A percentile compares a stretch with the other conserved stretches of the same genome.
These are phyloP conservation scores for Rattus rattus DNA, from an alignment of 2,113 vertebrate species.

Conservation along the genomic window DNA sequence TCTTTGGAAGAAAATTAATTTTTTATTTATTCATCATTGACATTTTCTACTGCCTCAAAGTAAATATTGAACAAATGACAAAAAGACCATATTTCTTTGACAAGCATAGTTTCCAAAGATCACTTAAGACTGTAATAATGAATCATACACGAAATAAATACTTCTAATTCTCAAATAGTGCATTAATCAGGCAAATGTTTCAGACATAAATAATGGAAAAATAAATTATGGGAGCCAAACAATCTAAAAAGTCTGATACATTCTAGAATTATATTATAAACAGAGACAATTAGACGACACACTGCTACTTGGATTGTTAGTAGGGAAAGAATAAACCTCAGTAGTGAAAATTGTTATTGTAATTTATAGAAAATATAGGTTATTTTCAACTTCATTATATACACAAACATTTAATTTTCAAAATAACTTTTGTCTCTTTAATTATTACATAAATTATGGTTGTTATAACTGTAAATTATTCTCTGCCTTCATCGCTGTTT, in stretches of 20 bases:
- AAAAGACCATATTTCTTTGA: not conserved
- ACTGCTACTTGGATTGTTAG: not conserved
- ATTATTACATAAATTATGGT: constrained; percentile 62
- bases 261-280: not conserved
- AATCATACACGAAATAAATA: constrained; percentile 4
- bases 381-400: constrained; percentile 43
- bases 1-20: not conserved
- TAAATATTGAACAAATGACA: not conserved
- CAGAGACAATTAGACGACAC: not conserved
- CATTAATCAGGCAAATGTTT: not conserved
- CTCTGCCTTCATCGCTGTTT: constrained; percentile 54
- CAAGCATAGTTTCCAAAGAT: not conserved
- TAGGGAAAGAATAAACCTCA: not conserved
- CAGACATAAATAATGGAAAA: constrained; percentile 37
- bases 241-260: not conserved
- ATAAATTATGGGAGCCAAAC: not conserved
- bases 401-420: constrained; percentile 45
- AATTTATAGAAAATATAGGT: constrained; percentile 46
- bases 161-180: not conserved
- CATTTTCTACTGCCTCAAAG: constrained; percentile 6
- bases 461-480: constrained; percentile 54
- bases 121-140: not conserved
- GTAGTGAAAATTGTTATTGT: constrained; percentile 25
- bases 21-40: not conserved
- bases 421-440: not conserved